A percentile compares a stretch with the other conserved stretches of the same genome.
Evolutionary conservation across 2,888 invertebrate species (phyloP).

Genomic region (Mechanitis mazaeus): DNA sequence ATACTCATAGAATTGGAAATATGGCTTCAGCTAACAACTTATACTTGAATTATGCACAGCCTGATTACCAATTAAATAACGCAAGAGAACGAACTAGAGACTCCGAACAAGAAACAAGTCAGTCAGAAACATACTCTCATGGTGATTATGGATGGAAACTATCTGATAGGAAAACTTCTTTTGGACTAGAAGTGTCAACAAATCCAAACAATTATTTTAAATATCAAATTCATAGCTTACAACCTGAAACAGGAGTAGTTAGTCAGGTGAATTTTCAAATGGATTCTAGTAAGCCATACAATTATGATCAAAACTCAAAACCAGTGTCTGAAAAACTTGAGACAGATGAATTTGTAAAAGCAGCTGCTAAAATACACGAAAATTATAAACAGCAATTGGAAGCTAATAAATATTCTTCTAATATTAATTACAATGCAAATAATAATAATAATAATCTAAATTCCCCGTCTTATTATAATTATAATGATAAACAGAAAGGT

Average conservation of each 20-base stretch:
- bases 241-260: constrained; percentile 48
- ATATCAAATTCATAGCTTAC: constrained; percentile 44
- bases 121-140: constrained; percentile 56
- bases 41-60: constrained; percentile 59
- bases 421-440: constrained; percentile 35
- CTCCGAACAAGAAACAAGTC: constrained; percentile 51
- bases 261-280: constrained; percentile 65
- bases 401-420: constrained; percentile 39
- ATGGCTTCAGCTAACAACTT: constrained; percentile 60
- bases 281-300: constrained; percentile 55
- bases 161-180: constrained; percentile 53
- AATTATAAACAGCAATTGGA: constrained; percentile 56
- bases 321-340: constrained; percentile 52
- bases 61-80: constrained; percentile 51
- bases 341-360: constrained; percentile 64
- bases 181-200: constrained; percentile 44
- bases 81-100: constrained; percentile 49
- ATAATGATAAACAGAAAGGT: constrained; percentile 48
- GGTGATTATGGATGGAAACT: constrained; percentile 73
- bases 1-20: constrained; percentile 57
- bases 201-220: constrained; percentile 43
- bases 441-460: constrained; percentile 34
- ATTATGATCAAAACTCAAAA: constrained; percentile 54
- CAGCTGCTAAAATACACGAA: constrained; percentile 65
- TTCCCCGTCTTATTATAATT: constrained; percentile 37